A percentile compares a stretch with the other conserved stretches of the same genome.
Conservation (phyloP, 2,888 invertebrate species). For the Trichogramma dendrolimi region DNA sequence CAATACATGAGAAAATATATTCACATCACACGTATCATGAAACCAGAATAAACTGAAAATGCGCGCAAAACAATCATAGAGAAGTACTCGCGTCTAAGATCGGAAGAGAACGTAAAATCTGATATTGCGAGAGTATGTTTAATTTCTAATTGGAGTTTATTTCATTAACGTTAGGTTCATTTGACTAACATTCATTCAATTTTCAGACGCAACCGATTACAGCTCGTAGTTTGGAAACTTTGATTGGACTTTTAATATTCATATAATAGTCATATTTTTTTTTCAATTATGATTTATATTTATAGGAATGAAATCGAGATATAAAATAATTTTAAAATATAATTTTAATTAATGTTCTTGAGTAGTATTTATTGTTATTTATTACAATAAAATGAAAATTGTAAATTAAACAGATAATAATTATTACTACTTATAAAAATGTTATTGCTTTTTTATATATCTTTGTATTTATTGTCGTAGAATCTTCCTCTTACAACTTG, state of each 20-base stretch:
- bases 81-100: constrained; percentile 87
- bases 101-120: constrained; percentile 78
- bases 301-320: no score
- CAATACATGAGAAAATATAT: constrained; percentile 97
- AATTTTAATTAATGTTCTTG: no score
- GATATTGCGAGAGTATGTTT: constrained; percentile 79
- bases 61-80: constrained; percentile 87
- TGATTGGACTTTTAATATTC: constrained; percentile 95
- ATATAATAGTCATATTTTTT: no score
- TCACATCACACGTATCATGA: constrained; percentile 89
- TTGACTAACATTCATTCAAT: constrained; percentile 12
- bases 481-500: no score
- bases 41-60: constrained; percentile 84
- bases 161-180: constrained; percentile 2
- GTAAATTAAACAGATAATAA: no score
- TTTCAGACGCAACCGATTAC: constrained; percentile 93
- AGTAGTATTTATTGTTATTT: no score
- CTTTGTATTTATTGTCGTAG: no score
- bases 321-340: no score
- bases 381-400: no score
- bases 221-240: constrained; percentile 90
- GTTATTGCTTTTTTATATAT: no score
- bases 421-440: no score
- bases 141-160: constrained; percentile 7
- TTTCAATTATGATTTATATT: no score